Conservation (phyloP, 2,113 vertebrate species). For the Chauna torquata region DNA sequence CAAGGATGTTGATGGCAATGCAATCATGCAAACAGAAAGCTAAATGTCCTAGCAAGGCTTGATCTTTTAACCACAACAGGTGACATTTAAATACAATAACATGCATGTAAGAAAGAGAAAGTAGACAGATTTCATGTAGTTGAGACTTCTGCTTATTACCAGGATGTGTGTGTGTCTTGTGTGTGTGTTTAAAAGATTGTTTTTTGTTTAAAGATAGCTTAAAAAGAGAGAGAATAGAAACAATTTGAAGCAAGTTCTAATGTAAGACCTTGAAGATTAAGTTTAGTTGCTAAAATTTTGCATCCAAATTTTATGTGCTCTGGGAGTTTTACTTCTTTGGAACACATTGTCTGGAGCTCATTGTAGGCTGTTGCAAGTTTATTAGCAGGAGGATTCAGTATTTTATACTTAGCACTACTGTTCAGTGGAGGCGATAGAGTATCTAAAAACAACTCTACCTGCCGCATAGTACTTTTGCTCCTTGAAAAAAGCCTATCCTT, state of each 20-base stretch:
- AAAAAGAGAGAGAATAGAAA: not conserved
- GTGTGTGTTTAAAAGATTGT: not conserved
- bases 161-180: not conserved
- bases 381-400: not conserved
- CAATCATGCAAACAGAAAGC: not conserved
- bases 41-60: not conserved
- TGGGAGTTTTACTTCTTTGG: not conserved
- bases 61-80: not conserved
- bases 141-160: not conserved
- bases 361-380: not conserved
- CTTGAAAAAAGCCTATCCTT: not conserved
- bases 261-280: not conserved
- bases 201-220: not conserved
- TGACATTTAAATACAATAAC: not conserved
- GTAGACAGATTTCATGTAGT: not conserved
- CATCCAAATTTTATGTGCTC: not conserved
- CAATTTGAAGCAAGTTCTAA: not conserved
- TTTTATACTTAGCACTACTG: not conserved
- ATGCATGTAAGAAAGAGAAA: not conserved
- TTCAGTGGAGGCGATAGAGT: not conserved
- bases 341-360: not conserved
- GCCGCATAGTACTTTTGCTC: not conserved
- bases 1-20: not conserved
- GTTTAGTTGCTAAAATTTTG: not conserved
- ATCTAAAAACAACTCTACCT: not conserved